Evolutionary conservation across 2,113 vertebrate genomes (phyloP).

Genomic region (Clupea harengus): DNA sequence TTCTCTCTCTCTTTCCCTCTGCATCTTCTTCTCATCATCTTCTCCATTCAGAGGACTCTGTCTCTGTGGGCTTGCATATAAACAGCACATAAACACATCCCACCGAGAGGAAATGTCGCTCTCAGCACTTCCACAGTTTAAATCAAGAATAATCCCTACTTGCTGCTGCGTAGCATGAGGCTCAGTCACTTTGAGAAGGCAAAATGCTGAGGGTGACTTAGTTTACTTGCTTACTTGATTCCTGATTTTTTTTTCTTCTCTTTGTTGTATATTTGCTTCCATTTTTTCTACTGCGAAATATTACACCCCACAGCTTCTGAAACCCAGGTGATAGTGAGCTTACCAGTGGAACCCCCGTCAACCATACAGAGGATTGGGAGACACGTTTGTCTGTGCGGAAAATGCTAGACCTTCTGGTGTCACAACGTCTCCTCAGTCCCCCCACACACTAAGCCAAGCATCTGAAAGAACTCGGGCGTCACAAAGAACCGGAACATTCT

Average conservation of each 20-base stretch:
- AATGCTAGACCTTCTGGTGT: not conserved
- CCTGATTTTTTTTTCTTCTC: not conserved
- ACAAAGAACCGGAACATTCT: slow-evolving; percentile 14
- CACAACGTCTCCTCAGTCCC: not conserved
- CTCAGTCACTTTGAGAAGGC: slow-evolving; percentile 1
- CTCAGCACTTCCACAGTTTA: not conserved
- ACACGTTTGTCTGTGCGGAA: not conserved
- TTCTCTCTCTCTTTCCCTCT: not conserved
- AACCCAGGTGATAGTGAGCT: not conserved
- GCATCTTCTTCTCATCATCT: not conserved
- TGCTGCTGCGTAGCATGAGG: not conserved
- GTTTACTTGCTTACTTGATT: no score
- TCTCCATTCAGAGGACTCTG: not conserved
- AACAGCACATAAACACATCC: not conserved
- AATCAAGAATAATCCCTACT: not conserved
- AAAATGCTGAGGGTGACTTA: not conserved
- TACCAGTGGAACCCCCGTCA: not conserved
- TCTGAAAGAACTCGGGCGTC: not conserved
- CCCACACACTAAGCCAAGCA: not conserved
- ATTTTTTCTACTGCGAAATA: not conserved
- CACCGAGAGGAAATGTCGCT: not conserved
- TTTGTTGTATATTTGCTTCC: not conserved
- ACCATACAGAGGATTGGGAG: not conserved
- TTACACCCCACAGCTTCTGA: not conserved
- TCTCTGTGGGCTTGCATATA: not conserved